Evolutionary conservation across 2,797 vertebrate species (phyloP), one percentile per base, ranked within the genome.

Genomic region (Pseudochromis fuscus): DNA sequence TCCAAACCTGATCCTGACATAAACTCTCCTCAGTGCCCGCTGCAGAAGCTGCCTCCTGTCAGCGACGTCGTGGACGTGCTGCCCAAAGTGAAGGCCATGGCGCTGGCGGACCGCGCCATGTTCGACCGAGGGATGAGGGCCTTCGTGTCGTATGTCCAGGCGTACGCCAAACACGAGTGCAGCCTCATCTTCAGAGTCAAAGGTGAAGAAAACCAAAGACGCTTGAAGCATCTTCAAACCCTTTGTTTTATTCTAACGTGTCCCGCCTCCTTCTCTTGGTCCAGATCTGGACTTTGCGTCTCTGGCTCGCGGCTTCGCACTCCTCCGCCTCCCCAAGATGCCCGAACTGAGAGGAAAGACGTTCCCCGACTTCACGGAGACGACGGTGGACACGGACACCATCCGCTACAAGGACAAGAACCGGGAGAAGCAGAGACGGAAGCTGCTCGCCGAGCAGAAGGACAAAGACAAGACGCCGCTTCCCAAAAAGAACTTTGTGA

Each of bases 121-220:
- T 99, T 96, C 11, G 97, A 99, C 69, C 94, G 95, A 33, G 94
- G 96, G 61, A 96, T 97, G 95, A 95, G 92, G 72, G 98, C 97
- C 0, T 99, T 98, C 18, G 97, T 99, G 46, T 99, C 98, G 0
- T 94, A 73, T 0, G 58, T 99, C 8, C 98, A 99, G 91, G 96
- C 96, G 1, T 99, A 99, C 0, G 95, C 94, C 72, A 99, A 99
- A 76, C 98, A 99, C 0, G 96, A 99, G 10, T 99, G 98, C 42
- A 96, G 91, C 21, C 94, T 99, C 9, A 99, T 99, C 89, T 99
- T 99, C 93, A 90, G 97, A 30, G 27, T 96, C 25, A 98, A 97
- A 96, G 98, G 98, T 99, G 64, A 90, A 1, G 4, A 5, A 11
- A 18, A 40, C 16, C 13, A 78, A 53, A 19, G 9, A 19, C 19